Conservation (phyloP, 2,888 invertebrate species). For the Rugalucina vietnamica region DNA sequence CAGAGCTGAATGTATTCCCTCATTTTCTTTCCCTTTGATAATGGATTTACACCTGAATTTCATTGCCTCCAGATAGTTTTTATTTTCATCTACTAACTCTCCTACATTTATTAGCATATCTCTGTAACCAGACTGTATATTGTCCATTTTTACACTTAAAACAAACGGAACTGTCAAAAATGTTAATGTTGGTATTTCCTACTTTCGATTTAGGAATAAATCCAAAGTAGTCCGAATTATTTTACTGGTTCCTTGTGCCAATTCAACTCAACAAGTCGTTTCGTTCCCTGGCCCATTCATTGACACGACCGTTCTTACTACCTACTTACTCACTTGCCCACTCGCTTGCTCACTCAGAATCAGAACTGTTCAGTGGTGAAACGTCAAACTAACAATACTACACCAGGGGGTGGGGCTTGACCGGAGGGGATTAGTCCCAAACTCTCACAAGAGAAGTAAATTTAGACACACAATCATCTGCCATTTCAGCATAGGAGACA, state of each 20-base stretch:
- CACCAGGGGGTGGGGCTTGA: too few species aligned
- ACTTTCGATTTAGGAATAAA: conserved; percentile 32
- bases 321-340: too few species aligned
- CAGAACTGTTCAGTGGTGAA: too few species aligned
- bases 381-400: too few species aligned
- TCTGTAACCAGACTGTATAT: conserved; percentile 19
- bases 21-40: conserved; percentile 35
- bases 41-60: conserved; percentile 39
- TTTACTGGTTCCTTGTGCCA: neutral
- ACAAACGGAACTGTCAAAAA: neutral
- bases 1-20: conserved; percentile 27
- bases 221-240: neutral
- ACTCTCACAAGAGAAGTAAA: too few species aligned
- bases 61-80: conserved; percentile 19
- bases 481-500: too few species aligned
- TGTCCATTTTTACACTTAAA: conserved; percentile 19
- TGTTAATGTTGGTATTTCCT: neutral
- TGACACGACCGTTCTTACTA: too few species aligned
- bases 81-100: conserved; percentile 25
- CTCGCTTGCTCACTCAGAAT: too few species aligned
- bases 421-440: too few species aligned
- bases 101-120: conserved; percentile 29
- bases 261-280: neutral
- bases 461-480: too few species aligned
- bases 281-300: too few species aligned